A percentile compares a stretch with the other conserved stretches of the same genome.
Conservation (phyloP, 2,888 invertebrate genomes). For the Oligia fasciuncula region DNA sequence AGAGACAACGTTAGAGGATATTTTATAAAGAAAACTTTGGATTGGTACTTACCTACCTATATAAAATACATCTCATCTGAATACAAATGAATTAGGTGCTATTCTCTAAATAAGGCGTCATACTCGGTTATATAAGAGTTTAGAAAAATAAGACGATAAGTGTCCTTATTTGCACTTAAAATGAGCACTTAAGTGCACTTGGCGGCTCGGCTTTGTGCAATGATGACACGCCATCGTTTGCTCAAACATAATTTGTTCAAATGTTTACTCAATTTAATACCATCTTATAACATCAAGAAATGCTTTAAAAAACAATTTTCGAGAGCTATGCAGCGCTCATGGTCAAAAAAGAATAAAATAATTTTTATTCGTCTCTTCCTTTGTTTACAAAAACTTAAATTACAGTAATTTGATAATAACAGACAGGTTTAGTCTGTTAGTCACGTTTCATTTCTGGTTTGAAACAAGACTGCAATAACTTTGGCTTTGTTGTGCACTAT, state of each 20-base stretch:
- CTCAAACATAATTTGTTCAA: constrained; percentile 28
- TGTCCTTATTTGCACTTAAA: background rate
- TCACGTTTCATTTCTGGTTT: constrained; percentile 48
- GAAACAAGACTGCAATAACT: constrained; percentile 25
- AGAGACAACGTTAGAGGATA: background rate
- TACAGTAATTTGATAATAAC: constrained; percentile 48
- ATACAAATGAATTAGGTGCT: too few relatives aligned
- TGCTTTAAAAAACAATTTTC: background rate
- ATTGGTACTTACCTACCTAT: background rate
- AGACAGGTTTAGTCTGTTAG: constrained; percentile 19
- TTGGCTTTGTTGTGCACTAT: constrained; percentile 28
- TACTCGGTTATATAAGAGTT: background rate
- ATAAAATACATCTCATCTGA: too few relatives aligned
- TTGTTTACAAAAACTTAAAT: constrained; percentile 46
- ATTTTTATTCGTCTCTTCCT: constrained; percentile 19
- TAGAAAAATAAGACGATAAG: background rate
- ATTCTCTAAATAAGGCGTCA: background rate
- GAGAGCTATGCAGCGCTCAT: constrained; percentile 5
- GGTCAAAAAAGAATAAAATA: background rate
- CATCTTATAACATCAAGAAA: background rate
- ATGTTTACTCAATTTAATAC: constrained; percentile 26
- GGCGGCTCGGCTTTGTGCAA: constrained; percentile 6
- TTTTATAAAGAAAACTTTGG: background rate
- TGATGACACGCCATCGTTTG: constrained; percentile 15
- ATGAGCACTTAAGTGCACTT: constrained; percentile 20